Percentiles rank a stretch among this genome's conserved stretches.
Evolutionary conservation across 2,888 invertebrate genomes (phyloP).

Genomic region (Caprella mutica): DNA sequence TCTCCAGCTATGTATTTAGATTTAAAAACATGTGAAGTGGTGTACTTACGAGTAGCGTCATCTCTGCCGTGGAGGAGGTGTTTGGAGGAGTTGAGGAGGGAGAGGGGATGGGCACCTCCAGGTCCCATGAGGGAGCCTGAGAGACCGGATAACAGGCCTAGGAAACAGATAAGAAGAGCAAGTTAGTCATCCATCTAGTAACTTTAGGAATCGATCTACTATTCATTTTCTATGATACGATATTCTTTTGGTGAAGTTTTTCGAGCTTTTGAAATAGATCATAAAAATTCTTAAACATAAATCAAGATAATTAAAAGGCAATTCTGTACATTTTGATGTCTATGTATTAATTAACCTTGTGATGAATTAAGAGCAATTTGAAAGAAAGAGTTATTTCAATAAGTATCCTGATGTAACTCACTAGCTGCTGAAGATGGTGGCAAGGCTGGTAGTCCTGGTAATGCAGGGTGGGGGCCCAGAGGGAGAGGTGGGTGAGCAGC

Average conservation of each 20-base stretch:
- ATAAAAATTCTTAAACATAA: no score
- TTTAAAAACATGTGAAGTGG: no score
- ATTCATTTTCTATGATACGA: no score
- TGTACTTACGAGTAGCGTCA: constrained; percentile 40
- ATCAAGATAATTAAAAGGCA: no score
- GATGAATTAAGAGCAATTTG: background rate
- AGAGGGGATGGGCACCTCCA: constrained; percentile 41
- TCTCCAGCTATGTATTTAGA: no score
- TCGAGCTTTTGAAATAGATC: no score
- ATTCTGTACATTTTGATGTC: no score
- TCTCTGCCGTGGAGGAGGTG: constrained; percentile 58
- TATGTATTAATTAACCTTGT: no score
- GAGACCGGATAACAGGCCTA: constrained; percentile 35
- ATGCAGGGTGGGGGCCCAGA: constrained; percentile 57
- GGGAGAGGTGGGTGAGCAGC: constrained; percentile 46
- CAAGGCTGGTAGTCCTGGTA: constrained; percentile 48
- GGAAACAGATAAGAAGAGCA: no score
- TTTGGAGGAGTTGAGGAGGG: constrained; percentile 62
- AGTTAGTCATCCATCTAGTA: no score
- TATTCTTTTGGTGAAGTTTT: no score
- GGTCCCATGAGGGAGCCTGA: constrained; percentile 35
- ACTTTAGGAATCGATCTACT: no score
- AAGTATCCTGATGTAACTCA: constrained; percentile 11
- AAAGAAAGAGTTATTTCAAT: background rate
- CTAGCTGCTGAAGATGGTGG: constrained; percentile 40